A percentile compares a stretch with the other conserved stretches of the same genome.
phyloP scores from a whole-genome alignment of 2,113 vertebrate genomes.

The Oncorhynchus clarkii region DNA sequence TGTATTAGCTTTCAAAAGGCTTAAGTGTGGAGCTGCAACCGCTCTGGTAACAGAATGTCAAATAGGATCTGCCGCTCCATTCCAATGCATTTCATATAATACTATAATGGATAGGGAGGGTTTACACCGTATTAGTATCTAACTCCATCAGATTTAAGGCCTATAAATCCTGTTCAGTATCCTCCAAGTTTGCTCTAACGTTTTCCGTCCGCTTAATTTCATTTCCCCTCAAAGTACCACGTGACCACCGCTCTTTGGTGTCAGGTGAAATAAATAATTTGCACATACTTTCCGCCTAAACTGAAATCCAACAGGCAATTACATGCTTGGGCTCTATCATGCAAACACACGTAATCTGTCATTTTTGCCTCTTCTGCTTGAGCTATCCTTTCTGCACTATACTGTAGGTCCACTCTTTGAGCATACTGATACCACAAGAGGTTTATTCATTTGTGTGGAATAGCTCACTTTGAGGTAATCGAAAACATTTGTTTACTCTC shows the following conservation, averaged over 20 bases:
- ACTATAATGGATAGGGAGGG: constrained; percentile 70
- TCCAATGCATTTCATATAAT: constrained; percentile 71
- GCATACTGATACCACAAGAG: not conserved
- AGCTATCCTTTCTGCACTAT: not conserved
- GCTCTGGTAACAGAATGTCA: constrained; percentile 72
- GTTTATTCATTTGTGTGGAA: not conserved
- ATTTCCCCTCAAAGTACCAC: constrained; percentile 67
- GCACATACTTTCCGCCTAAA: constrained; percentile 67
- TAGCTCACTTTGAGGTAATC: not conserved
- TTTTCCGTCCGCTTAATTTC: constrained; percentile 53
- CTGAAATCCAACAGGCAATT: constrained; percentile 67
- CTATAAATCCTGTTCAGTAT: constrained; percentile 1
- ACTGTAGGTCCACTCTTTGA: not conserved
- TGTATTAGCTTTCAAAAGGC: constrained; percentile 75
- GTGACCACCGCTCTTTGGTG: constrained; percentile 63
- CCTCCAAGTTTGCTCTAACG: too few species aligned
- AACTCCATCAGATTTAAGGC: constrained; percentile 56
- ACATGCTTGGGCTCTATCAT: constrained; percentile 50
- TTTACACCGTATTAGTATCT: constrained; percentile 75
- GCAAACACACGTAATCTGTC: constrained; percentile 50
- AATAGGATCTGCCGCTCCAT: constrained; percentile 69
- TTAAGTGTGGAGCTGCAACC: constrained; percentile 70
- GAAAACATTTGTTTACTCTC: not conserved
- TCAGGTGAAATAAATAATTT: constrained; percentile 74
- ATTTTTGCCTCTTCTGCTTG: constrained; percentile 11